phyloP scores from a whole-genome alignment of 2,113 vertebrate genomes.

The Xerus inauris region DNA sequence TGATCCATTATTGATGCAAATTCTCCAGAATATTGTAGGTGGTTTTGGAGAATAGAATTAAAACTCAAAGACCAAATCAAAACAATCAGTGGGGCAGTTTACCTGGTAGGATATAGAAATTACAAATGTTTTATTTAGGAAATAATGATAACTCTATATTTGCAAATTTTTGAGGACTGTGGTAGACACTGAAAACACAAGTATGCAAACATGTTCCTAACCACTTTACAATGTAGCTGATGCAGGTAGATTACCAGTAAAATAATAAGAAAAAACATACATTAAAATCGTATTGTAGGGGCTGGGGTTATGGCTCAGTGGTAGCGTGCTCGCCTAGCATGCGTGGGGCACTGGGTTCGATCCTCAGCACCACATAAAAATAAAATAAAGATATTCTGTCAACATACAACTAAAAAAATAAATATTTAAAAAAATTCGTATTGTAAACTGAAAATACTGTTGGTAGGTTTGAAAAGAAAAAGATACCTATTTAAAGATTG shows the following conservation, averaged over 20 bases:
- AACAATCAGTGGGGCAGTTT: not conserved
- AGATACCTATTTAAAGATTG: no score
- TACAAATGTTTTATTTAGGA: not conserved
- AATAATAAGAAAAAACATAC: not conserved
- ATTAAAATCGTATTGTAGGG: no score
- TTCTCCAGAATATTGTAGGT: not conserved
- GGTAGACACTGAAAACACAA: not conserved
- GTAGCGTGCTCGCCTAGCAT: no score
- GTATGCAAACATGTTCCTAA: not conserved
- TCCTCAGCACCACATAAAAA: no score
- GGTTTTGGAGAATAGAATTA: not conserved
- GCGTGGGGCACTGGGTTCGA: no score
- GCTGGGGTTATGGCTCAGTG: no score
- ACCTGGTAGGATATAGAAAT: not conserved
- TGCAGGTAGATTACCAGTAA: not conserved
- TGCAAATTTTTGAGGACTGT: not conserved
- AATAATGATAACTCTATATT: not conserved
- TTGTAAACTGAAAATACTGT: no score
- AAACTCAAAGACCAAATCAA: not conserved
- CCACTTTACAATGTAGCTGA: not conserved
- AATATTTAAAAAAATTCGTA: not conserved
- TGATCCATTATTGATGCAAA: not conserved
- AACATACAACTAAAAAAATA: no score
- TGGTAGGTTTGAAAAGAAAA: no score
- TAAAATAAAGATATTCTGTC: no score